A percentile compares a stretch with the other conserved stretches of the same genome.
phyloP scores from a whole-genome alignment of 2,113 vertebrate species.

The Vireo altiloquus region DNA sequence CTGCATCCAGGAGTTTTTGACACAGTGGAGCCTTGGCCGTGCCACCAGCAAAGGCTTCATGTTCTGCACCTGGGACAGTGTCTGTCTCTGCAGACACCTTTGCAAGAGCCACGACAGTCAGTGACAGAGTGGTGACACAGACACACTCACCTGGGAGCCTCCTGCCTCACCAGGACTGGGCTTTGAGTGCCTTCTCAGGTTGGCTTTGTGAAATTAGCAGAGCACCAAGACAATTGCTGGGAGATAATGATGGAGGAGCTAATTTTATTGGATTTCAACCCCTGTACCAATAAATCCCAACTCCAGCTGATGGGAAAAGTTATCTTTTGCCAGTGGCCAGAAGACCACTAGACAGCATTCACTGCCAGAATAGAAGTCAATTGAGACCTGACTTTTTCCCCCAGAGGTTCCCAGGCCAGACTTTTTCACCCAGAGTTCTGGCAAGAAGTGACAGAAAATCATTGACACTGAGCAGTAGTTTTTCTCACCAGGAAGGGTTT shows the following conservation, averaged over 20 bases:
- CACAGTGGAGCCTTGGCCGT: background rate
- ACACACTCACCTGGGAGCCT: background rate
- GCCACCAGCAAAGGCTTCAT: background rate
- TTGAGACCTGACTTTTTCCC: background rate
- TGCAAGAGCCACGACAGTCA: background rate
- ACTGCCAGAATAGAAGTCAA: background rate
- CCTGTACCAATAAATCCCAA: background rate
- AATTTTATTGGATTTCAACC: background rate
- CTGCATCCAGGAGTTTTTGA: background rate
- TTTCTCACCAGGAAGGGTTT: background rate
- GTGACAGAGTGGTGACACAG: conserved; percentile 7
- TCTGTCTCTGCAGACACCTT: background rate
- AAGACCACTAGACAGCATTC: background rate
- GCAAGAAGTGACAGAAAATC: conserved; percentile 38
- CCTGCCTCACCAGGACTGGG: background rate
- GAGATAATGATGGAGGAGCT: background rate
- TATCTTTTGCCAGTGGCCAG: background rate
- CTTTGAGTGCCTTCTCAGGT: background rate
- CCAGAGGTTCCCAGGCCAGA: background rate
- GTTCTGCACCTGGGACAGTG: background rate
- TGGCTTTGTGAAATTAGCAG: background rate
- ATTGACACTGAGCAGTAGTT: background rate
- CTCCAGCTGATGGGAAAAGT: background rate
- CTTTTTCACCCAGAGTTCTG: background rate
- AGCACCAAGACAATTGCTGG: background rate